These are phyloP conservation scores for Sycophaga agraensis DNA, from an alignment of 1,140 invertebrate species.

Conservation along the genomic window DNA sequence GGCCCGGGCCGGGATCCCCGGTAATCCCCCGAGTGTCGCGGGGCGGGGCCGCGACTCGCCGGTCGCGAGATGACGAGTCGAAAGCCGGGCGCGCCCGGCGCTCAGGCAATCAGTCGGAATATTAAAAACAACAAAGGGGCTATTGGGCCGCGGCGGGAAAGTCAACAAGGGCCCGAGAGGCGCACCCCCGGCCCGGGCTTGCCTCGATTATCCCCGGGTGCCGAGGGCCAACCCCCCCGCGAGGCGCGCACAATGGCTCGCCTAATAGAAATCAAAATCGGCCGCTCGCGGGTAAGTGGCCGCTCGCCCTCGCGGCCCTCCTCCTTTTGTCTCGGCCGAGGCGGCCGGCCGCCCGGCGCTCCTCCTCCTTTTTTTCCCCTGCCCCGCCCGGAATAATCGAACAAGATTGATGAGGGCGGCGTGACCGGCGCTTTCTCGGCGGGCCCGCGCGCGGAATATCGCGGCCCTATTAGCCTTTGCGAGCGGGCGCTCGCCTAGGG, in stretches of 20 bases:
- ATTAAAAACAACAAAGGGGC: too few species aligned
- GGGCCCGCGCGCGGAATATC: too few species aligned
- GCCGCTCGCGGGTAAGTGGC: conserved; percentile 2
- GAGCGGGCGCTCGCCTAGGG: background rate
- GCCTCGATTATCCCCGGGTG: background rate
- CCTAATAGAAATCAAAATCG: conserved; percentile 56
- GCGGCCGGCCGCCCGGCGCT: conserved; percentile 4
- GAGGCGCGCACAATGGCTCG: conserved; percentile 46
- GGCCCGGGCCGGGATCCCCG: too few species aligned
- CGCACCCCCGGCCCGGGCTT: too few species aligned
- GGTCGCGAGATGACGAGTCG: too few species aligned
- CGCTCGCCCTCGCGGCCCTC: conserved; percentile 1
- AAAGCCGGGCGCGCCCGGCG: too few species aligned
- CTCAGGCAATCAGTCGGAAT: too few species aligned
- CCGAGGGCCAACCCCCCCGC: conserved; percentile 17
- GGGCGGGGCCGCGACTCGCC: too few species aligned
- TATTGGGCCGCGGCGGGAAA: too few species aligned
- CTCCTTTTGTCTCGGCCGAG: conserved; percentile 30
- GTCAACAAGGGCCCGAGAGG: too few species aligned
- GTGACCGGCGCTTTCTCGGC: conserved; percentile 37
- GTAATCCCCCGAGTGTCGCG: too few species aligned
- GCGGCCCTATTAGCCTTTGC: too few species aligned
- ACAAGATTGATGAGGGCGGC: conserved; percentile 58
- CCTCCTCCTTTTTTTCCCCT: conserved; percentile 34
- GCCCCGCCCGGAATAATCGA: conserved; percentile 58